Base-by-base conservation (phyloP, 1,140 invertebrate genomes). In the Chironomus tepperi region DNA sequence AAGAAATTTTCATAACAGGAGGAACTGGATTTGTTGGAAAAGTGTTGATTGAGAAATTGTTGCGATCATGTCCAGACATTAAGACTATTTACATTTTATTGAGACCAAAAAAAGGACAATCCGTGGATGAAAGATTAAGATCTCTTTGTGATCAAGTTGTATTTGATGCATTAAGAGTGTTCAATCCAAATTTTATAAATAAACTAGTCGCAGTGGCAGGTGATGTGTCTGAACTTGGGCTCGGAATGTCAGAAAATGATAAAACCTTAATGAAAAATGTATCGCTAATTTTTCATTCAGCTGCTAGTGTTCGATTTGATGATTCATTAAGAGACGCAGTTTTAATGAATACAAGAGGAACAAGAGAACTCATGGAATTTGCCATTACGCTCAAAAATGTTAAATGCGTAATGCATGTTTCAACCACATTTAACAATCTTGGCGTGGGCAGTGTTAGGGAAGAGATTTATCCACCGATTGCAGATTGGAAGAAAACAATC, bases 251-350 rank as follows among this genome's bases (percentile, higher is more conserved):
- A 73, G n/a, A 42, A 76, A 7, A 1, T 3, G 79, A 81, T 74
- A 15, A 79, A 42, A 57, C 72, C 8, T 76, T 76, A 1, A 78
- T 84, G 0, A 85, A 91, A 2, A 87, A 89, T 78, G 91, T 98
- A 0, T 89, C 90, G 2, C 84, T 98, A 12, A 88, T 99, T 6
- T 97, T 96, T 81, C 96, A 99, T 79, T 91, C 91, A 0, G 97
- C 97, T 1, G 97, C 97, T 0, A 97, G 93, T 75, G 91, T 98
- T 16, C 77, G 81, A 34, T 82, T 82, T 24, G 90, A 95, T 79
- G 96, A 98, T 80, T 84, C 88, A 6, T 80, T 98, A 9, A 89
- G 88, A 79, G 78, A 84, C 8, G 88, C 91, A 0, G 83, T 89
- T 1, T 82, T 87, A 0, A 81, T 88, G 76, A 93, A 93, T 76